Evolutionary conservation across 2,797 vertebrate genomes (phyloP).

Genomic region (Acrossocheilus fasciatus): DNA sequence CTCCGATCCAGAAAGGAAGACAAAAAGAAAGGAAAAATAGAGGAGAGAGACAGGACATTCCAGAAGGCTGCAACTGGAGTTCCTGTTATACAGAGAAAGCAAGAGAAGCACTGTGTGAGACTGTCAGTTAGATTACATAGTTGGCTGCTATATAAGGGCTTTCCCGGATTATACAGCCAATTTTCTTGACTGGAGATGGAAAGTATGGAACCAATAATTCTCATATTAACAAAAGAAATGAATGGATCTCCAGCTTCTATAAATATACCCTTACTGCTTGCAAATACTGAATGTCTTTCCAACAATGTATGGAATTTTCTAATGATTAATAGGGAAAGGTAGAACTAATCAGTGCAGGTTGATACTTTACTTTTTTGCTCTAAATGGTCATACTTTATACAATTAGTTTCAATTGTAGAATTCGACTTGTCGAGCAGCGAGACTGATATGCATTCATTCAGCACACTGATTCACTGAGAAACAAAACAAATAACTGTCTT

Average conservation of each 20-base stretch:
- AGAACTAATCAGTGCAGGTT: background rate
- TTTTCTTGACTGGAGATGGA: conserved; percentile 20
- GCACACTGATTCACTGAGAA: background rate
- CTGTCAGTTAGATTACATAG: conserved; percentile 12
- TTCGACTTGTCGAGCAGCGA: background rate
- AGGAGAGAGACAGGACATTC: conserved; percentile 52
- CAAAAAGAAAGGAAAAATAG: conserved; percentile 36
- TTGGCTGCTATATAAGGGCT: conserved; percentile 13
- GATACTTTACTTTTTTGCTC: background rate
- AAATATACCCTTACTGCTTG: background rate
- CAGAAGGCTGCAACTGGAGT: conserved; percentile 40
- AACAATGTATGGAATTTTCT: conserved; percentile 13
- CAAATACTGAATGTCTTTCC: conserved; percentile 3
- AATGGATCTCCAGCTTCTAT: conserved; percentile 23
- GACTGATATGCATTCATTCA: background rate
- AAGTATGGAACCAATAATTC: conserved; percentile 15
- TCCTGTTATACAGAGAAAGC: conserved; percentile 31
- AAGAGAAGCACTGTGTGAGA: conserved; percentile 19
- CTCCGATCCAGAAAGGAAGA: conserved; percentile 13
- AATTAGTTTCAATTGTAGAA: background rate
- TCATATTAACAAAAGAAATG: conserved; percentile 27
- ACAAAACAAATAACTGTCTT: background rate
- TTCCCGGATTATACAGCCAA: conserved; percentile 32
- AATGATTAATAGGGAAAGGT: background rate
- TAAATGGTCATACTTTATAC: background rate